A percentile compares a stretch with the other conserved stretches of the same genome.
phyloP scores from a whole-genome alignment of 2,113 vertebrate genomes.

The Chaenocephalus aceratus region DNA sequence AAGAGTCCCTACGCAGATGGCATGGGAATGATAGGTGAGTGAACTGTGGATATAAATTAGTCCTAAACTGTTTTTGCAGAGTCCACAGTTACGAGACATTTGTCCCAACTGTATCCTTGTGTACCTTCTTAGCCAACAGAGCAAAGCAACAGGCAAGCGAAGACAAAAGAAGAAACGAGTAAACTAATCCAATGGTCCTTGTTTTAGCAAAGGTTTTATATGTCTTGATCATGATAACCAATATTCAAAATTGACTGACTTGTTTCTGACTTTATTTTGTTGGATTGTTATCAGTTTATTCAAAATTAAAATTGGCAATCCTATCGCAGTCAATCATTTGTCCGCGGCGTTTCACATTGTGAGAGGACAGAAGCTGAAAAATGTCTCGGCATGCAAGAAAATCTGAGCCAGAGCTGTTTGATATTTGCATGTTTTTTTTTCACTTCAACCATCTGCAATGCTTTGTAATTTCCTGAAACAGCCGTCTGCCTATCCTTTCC shows the following conservation, averaged over 20 bases:
- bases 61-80: not conserved
- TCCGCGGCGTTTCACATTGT: conserved; percentile 26
- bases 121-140: not conserved
- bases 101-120: not conserved
- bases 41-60: not conserved
- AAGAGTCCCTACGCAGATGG: conserved; percentile 96
- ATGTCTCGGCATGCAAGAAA: conserved; percentile 8
- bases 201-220: not conserved
- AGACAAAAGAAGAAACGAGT: not conserved
- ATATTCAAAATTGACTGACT: not conserved
- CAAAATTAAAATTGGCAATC: not conserved
- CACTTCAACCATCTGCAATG: conserved; percentile 8
- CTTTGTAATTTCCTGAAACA: conserved; percentile 16
- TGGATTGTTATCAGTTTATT: not conserved
- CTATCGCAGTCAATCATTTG: conserved; percentile 17
- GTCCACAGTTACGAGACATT: not conserved
- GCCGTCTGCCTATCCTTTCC: not conserved
- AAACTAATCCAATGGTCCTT: not conserved
- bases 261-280: not conserved
- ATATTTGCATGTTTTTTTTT: conserved; percentile 3
- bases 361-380: conserved; percentile 35
- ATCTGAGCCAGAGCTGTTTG: conserved; percentile 38
- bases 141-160: not conserved
- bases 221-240: not conserved
- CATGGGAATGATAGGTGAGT: conserved; percentile 90